These are phyloP conservation scores for Darevskia nairensis DNA, from an alignment of 2,797 vertebrate species.

Conservation along the genomic window DNA sequence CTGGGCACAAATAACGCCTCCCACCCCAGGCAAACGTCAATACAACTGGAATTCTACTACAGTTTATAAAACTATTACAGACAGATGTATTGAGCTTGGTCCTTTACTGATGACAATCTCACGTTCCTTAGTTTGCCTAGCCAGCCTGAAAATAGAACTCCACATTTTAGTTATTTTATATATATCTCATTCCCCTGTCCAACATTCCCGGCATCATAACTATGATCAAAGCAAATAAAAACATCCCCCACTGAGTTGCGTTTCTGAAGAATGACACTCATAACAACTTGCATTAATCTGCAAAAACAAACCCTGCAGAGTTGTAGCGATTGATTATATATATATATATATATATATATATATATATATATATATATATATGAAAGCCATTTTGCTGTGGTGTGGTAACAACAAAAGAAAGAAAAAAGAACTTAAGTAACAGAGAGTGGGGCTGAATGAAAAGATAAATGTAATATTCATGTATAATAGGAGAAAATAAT, in stretches of 20 bases:
- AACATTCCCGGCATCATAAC: constrained; percentile 48
- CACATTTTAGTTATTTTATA: constrained; percentile 22
- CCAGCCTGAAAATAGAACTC: not conserved
- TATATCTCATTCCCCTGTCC: not conserved
- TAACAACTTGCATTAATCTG: constrained; percentile 76
- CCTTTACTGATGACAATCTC: not conserved
- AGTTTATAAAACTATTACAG: not conserved
- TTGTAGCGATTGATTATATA: constrained; percentile 70
- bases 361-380: constrained; percentile 52
- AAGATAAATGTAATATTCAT: constrained; percentile 76
- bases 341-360: too few relatives aligned
- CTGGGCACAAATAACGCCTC: too few relatives aligned
- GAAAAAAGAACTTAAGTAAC: constrained; percentile 59
- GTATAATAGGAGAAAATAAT: constrained; percentile 69
- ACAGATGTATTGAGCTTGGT: not conserved
- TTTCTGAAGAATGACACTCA: constrained; percentile 70
- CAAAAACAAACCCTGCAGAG: constrained; percentile 64
- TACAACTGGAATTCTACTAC: not conserved
- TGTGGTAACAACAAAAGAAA: constrained; percentile 73
- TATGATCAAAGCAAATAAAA: constrained; percentile 52
- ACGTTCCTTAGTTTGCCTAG: not conserved
- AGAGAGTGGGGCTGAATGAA: constrained; percentile 64
- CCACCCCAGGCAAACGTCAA: too few relatives aligned
- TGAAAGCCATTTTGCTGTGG: constrained; percentile 77
- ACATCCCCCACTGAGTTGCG: constrained; percentile 28